A percentile compares a stretch with the other conserved stretches of the same genome.
phyloP scores from a whole-genome alignment of 2,113 vertebrate genomes.

The Urocitellus parryii region DNA sequence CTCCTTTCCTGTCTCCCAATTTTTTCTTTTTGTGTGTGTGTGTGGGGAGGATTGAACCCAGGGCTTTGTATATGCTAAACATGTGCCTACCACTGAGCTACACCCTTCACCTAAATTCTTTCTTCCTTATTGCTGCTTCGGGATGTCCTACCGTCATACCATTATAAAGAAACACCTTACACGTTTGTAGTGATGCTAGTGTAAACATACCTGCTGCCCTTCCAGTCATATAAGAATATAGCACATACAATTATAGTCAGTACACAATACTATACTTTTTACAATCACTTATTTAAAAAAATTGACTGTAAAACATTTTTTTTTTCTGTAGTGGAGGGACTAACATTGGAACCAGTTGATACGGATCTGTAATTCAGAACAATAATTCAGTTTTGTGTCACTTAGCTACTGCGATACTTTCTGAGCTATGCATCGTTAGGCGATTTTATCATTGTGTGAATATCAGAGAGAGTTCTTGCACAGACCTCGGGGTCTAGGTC shows the following conservation, averaged over 20 bases:
- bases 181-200: too few relatives aligned
- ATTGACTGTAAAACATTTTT: neutral
- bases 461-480: neutral
- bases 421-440: neutral
- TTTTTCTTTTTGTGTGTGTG: neutral
- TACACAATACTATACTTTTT: too few relatives aligned
- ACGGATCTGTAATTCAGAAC: neutral
- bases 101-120: neutral
- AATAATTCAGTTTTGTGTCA: neutral
- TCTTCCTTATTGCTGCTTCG: neutral
- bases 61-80: neutral
- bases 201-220: too few relatives aligned
- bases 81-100: neutral
- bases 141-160: too few relatives aligned
- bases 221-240: too few relatives aligned
- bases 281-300: too few relatives aligned
- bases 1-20: neutral
- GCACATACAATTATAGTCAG: too few relatives aligned
- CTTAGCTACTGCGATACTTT: neutral
- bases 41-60: too few relatives aligned
- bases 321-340: neutral
- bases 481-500: too few relatives aligned
- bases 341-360: neutral
- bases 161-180: too few relatives aligned
- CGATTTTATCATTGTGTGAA: neutral